Conservation (phyloP, 1,140 invertebrate species). For the Sycophila sp. region DNA sequence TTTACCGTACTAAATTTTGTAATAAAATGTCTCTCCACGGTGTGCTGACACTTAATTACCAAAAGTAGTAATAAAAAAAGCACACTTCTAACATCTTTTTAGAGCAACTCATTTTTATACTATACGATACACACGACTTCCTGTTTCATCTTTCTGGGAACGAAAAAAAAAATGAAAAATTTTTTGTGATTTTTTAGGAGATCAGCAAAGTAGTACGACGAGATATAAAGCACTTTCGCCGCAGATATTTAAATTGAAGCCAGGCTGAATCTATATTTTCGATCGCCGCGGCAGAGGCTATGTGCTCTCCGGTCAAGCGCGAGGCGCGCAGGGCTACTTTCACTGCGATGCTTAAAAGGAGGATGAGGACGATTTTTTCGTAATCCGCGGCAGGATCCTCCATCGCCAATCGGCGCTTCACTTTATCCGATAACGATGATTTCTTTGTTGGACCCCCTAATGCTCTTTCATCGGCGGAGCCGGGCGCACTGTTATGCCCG, state of each 20-base stretch:
- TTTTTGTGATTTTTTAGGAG: not conserved
- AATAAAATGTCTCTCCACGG: no score
- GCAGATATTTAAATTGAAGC: conserved; percentile 23
- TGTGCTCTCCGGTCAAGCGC: conserved; percentile 10
- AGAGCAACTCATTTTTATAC: no score
- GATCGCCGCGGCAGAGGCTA: not conserved
- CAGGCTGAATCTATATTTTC: conserved; percentile 2
- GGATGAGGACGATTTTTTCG: not conserved
- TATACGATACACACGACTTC: no score
- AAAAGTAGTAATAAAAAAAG: no score
- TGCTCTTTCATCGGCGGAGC: no score
- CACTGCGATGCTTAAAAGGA: not conserved
- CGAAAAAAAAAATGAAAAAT: not conserved
- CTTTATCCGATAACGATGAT: no score
- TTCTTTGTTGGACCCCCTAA: no score
- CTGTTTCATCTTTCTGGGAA: no score
- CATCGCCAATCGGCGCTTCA: not conserved
- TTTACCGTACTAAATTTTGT: no score
- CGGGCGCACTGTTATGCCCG: not conserved
- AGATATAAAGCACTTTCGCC: conserved; percentile 30
- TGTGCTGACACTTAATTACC: no score
- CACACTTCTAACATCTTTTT: no score
- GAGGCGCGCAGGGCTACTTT: conserved; percentile 27
- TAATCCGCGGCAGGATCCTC: not conserved
- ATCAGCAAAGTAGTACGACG: not conserved